These are phyloP conservation scores for Gryllus bimaculatus DNA, from an alignment of 1,140 invertebrate species.

Conservation along the genomic window DNA sequence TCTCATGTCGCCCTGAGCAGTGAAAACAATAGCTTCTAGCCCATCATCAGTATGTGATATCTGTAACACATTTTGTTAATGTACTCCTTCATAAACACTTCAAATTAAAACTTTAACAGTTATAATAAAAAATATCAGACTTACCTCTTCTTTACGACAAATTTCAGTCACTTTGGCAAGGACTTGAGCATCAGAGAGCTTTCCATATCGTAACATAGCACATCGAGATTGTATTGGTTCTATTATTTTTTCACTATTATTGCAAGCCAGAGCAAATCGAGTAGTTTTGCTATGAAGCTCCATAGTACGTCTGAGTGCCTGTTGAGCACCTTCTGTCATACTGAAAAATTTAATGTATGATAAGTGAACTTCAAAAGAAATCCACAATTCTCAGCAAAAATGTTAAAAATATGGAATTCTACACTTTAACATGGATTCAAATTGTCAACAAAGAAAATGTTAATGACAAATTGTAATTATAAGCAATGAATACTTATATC, in stretches of 20 bases:
- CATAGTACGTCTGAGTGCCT: constrained; percentile 95
- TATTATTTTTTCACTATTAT: constrained; percentile 98
- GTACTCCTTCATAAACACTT: too few relatives aligned
- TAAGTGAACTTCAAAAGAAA: too few relatives aligned
- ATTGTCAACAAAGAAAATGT: too few relatives aligned
- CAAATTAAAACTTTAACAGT: not conserved
- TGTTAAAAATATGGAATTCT: too few relatives aligned
- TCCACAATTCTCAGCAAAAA: too few relatives aligned
- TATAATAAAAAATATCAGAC: constrained; percentile 16
- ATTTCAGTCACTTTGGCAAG: constrained; percentile 69
- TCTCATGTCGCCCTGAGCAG: constrained; percentile 97
- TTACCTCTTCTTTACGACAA: constrained; percentile 63
- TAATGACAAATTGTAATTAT: too few relatives aligned
- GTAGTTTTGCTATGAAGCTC: constrained; percentile 97
- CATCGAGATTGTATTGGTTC: constrained; percentile 98
- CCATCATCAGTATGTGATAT: constrained; percentile 88
- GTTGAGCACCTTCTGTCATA: constrained; percentile 97
- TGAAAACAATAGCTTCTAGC: constrained; percentile 93
- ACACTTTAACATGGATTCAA: too few relatives aligned
- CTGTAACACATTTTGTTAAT: constrained; percentile 34
- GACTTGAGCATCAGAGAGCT: constrained; percentile 81
- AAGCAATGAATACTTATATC: too few relatives aligned
- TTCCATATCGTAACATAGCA: constrained; percentile 91
- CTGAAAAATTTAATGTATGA: constrained; percentile 34
- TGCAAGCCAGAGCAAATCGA: constrained; percentile 95